Percentiles rank a stretch among this genome's conserved stretches.
phyloP scores from a whole-genome alignment of 2,888 invertebrate species.

The Thymelicus lineola region DNA sequence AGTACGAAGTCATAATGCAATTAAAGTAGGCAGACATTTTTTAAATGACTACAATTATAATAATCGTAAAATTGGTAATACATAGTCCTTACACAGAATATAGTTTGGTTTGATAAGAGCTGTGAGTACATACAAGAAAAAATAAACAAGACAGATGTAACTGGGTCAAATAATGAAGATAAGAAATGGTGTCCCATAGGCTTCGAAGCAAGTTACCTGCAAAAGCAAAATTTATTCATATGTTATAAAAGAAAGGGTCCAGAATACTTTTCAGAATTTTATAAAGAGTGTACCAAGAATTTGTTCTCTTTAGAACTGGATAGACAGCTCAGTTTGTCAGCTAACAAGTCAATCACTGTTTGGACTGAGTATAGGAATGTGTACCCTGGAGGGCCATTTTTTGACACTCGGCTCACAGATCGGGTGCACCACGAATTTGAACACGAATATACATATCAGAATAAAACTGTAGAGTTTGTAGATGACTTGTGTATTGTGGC shows the following conservation, averaged over 20 bases:
- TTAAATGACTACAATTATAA: too few relatives aligned
- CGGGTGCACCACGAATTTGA: slow-evolving; percentile 56
- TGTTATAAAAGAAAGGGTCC: slow-evolving; percentile 72
- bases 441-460: slow-evolving; percentile 51
- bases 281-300: slow-evolving; percentile 70
- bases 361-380: slow-evolving; percentile 76
- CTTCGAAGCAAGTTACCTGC: slow-evolving; percentile 58
- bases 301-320: slow-evolving; percentile 63
- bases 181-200: slow-evolving; percentile 66
- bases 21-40: too few relatives aligned
- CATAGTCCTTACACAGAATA: too few relatives aligned
- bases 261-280: slow-evolving; percentile 67
- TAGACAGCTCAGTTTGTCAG: slow-evolving; percentile 51
- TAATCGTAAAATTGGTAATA: too few relatives aligned
- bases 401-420: slow-evolving; percentile 69
- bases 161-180: too few relatives aligned
- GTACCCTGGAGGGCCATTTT: slow-evolving; percentile 74
- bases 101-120: too few relatives aligned
- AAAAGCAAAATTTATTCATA: slow-evolving; percentile 50
- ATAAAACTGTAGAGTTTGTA: slow-evolving; percentile 51
- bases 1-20: too few relatives aligned
- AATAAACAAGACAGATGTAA: too few relatives aligned
- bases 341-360: slow-evolving; percentile 56
- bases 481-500: slow-evolving; percentile 68
- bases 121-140: too few relatives aligned